Evolutionary conservation across 2,113 vertebrate species (phyloP).

Genomic region (Passer montanus): DNA sequence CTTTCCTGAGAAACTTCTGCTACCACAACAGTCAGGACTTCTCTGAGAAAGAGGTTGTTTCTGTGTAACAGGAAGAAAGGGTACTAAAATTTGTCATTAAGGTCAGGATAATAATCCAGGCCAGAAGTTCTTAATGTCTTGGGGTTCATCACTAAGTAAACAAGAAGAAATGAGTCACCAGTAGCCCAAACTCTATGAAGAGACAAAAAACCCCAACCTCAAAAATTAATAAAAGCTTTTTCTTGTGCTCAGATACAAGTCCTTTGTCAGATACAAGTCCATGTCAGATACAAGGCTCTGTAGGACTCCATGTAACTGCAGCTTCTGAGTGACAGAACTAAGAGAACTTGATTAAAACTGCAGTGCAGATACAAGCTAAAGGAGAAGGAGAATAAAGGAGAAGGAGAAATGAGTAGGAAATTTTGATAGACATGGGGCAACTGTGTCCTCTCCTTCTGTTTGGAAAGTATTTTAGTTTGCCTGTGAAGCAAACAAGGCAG

Average conservation of each 20-base stretch:
- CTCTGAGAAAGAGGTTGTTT: neutral
- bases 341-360: neutral
- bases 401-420: neutral
- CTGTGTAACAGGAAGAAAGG: conserved; percentile 3
- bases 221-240: neutral
- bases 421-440: neutral
- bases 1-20: neutral
- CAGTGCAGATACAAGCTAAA: neutral
- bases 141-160: neutral
- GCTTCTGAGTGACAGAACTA: neutral
- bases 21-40: neutral
- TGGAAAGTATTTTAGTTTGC: conserved; percentile 14
- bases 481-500: neutral
- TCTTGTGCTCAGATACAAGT: rapidly evolving
- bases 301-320: neutral
- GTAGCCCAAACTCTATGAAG: neutral
- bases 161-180: neutral
- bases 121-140: neutral
- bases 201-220: neutral
- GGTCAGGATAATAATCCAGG: neutral
- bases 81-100: neutral
- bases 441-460: neutral
- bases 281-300: neutral
- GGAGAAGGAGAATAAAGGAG: neutral
- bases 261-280: neutral